phyloP scores from a whole-genome alignment of 2,888 invertebrate species.

The Andrena dorsata region DNA sequence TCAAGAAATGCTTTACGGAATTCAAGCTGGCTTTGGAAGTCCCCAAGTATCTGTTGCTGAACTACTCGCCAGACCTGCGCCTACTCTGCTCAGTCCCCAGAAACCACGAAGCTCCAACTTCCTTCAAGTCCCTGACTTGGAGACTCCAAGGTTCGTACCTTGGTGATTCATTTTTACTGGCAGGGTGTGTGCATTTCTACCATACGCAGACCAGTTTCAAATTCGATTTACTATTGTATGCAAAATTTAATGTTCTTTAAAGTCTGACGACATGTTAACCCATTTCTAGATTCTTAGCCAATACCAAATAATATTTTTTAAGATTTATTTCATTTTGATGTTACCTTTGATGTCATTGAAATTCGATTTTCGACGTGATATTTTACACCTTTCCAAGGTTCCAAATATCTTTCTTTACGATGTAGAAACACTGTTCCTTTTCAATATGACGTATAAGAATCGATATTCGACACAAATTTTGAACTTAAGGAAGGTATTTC shows the following conservation, averaged over 20 bases:
- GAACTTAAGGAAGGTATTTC: too few relatives aligned
- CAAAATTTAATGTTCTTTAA: not conserved
- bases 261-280: slow-evolving; percentile 9
- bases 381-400: too few relatives aligned
- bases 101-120: slow-evolving; percentile 96
- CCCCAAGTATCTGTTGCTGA: slow-evolving; percentile 97
- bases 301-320: too few relatives aligned
- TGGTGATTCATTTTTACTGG: slow-evolving; percentile 14
- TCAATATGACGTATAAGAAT: too few relatives aligned
- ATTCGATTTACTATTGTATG: not conserved
- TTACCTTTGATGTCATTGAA: too few relatives aligned
- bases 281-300: slow-evolving; percentile 18
- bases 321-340: too few relatives aligned
- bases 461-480: too few relatives aligned
- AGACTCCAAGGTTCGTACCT: slow-evolving; percentile 88
- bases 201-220: slow-evolving; percentile 33
- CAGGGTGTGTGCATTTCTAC: slow-evolving; percentile 10
- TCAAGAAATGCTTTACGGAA: slow-evolving; percentile 97
- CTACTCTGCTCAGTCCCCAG: slow-evolving; percentile 94
- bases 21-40: slow-evolving; percentile 96
- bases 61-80: slow-evolving; percentile 93
- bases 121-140: slow-evolving; percentile 95
- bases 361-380: too few relatives aligned
- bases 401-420: too few relatives aligned
- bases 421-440: too few relatives aligned